phyloP scores from a whole-genome alignment of 2,888 invertebrate species.

The Tachina grossa region DNA sequence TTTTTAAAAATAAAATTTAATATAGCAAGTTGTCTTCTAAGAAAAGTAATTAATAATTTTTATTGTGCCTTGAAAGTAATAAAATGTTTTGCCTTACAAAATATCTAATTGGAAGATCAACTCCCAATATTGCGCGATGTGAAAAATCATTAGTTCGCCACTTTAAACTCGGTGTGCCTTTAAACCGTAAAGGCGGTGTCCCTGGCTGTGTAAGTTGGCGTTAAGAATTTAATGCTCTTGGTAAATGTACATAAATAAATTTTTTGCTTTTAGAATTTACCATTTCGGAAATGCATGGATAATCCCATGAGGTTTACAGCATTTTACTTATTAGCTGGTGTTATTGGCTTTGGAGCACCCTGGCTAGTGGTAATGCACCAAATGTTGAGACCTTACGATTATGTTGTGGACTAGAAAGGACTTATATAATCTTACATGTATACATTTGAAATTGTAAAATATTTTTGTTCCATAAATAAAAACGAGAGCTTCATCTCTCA shows the following conservation, averaged over 20 bases:
- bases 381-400: constrained; percentile 67
- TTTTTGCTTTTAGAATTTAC: constrained; percentile 61
- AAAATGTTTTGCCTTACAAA: constrained; percentile 53
- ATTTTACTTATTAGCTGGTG: constrained; percentile 73
- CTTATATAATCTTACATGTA: background rate
- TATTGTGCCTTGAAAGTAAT: background rate
- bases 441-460: no score
- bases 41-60: background rate
- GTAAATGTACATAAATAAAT: background rate
- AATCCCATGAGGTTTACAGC: constrained; percentile 76
- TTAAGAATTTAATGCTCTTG: background rate
- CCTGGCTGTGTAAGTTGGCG: constrained; percentile 76
- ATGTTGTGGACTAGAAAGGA: constrained; percentile 44
- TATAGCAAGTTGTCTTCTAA: background rate
- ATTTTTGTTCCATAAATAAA: background rate
- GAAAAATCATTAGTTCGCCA: constrained; percentile 7
- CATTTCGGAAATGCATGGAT: constrained; percentile 73
- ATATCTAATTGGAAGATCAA: constrained; percentile 5
- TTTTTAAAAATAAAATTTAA: background rate
- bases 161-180: background rate
- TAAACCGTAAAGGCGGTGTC: constrained; percentile 67
- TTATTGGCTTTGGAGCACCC: constrained; percentile 77
- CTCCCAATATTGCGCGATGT: background rate
- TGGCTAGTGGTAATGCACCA: constrained; percentile 73
- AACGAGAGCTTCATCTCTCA: background rate